Evolutionary conservation across 2,888 invertebrate genomes (phyloP).

Genomic region (Bursaphelenchus okinawaensis): DNA sequence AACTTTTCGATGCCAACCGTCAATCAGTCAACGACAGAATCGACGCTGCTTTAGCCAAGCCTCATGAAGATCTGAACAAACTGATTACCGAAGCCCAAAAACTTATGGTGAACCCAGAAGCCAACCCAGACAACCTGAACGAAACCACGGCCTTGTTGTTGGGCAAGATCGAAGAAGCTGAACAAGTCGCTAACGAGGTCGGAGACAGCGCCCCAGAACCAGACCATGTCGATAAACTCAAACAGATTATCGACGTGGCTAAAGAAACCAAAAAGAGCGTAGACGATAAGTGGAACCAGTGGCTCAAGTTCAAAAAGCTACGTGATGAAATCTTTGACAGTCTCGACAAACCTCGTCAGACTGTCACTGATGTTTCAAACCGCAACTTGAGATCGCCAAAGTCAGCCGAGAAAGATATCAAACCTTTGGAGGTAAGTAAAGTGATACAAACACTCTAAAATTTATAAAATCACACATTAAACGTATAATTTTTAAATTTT

Average conservation of each 20-base stretch:
- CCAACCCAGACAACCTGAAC: slow-evolving; percentile 10
- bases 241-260: slow-evolving; percentile 7
- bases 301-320: neutral
- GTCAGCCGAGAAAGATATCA: slow-evolving; percentile 23
- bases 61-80: slow-evolving; percentile 7
- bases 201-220: slow-evolving; percentile 2
- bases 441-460: neutral
- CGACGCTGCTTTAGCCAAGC: slow-evolving; percentile 13
- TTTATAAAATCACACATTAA: neutral
- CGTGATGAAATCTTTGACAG: neutral
- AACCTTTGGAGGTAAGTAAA: slow-evolving; percentile 24
- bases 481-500: neutral
- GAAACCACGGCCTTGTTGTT: neutral
- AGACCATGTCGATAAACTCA: neutral
- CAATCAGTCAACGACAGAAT: slow-evolving; percentile 12
- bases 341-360: neutral
- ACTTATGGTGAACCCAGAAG: slow-evolving; percentile 10
- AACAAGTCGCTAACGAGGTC: neutral
- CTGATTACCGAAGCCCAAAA: slow-evolving; percentile 13
- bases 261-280: neutral
- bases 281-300: neutral
- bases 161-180: slow-evolving; percentile 7
- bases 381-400: neutral
- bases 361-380: neutral
- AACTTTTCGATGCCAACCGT: slow-evolving; percentile 11